Evolutionary conservation across 2,113 vertebrate genomes (phyloP).

Genomic region (Hippopotamus amphibius): DNA sequence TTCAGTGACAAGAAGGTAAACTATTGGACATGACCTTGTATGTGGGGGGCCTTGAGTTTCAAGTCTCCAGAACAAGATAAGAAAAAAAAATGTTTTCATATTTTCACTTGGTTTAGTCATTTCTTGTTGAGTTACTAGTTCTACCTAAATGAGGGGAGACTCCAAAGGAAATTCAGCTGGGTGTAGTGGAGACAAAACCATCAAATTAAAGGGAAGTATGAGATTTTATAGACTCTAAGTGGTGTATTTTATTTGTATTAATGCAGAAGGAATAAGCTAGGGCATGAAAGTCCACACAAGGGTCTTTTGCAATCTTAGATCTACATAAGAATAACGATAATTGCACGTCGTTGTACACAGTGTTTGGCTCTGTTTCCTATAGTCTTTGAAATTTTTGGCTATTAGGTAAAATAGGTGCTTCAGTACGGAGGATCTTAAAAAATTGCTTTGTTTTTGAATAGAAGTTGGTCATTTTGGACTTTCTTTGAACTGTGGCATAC

Average conservation of each 20-base stretch:
- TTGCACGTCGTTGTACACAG: not conserved
- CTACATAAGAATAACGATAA: not conserved
- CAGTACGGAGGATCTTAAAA: not conserved
- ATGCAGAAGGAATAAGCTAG: not conserved
- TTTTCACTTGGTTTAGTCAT: not conserved
- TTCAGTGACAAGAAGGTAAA: not conserved
- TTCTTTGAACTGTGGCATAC: not conserved
- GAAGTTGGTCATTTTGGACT: not conserved
- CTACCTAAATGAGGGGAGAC: not conserved
- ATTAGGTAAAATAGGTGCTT: not conserved
- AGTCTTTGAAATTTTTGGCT: not conserved
- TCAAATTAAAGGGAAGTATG: not conserved
- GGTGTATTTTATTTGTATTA: constrained; percentile 8
- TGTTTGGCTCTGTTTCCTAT: not conserved
- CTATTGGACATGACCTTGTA: not conserved
- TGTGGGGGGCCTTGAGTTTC: not conserved
- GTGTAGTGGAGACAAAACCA: not conserved
- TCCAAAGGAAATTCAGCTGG: not conserved
- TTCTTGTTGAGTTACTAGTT: not conserved
- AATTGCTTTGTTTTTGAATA: not conserved
- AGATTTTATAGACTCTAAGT: not conserved
- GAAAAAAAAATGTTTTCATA: not conserved
- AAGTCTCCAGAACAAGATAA: not conserved
- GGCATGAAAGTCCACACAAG: not conserved
- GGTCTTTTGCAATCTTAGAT: not conserved